Evolutionary conservation across 1,140 invertebrate species (phyloP).

Genomic region (Drosophila kikkawai): DNA sequence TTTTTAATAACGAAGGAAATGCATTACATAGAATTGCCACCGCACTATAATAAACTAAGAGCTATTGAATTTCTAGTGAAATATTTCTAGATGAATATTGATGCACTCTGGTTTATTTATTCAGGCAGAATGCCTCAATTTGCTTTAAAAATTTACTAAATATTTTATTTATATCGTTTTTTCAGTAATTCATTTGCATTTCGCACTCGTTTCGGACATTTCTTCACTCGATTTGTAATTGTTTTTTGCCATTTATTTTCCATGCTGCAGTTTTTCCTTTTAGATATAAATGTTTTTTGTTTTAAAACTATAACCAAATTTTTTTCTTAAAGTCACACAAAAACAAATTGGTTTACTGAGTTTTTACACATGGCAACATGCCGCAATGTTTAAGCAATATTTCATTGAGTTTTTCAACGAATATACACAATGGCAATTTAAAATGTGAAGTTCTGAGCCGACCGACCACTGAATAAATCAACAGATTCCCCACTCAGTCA

Average conservation of each 20-base stretch:
- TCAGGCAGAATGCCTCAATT: background rate
- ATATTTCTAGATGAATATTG: background rate
- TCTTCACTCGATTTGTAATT: background rate
- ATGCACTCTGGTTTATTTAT: background rate
- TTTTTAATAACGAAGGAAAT: background rate
- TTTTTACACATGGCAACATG: background rate
- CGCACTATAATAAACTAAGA: background rate
- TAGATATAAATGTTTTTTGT: background rate
- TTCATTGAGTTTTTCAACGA: conserved; percentile 3
- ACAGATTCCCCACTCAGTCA: conserved; percentile 3
- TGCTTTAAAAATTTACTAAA: background rate
- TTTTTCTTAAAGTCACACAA: background rate
- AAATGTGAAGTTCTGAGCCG: background rate
- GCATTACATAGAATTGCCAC: no score
- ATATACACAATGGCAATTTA: conserved; percentile 1
- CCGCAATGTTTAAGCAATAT: conserved; percentile 2
- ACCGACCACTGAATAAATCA: conserved; percentile 14
- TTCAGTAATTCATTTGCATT: conserved; percentile 14
- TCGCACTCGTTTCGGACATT: conserved; percentile 12
- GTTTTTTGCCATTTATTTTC: background rate
- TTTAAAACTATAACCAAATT: background rate
- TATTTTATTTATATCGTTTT: background rate
- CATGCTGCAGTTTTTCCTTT: background rate
- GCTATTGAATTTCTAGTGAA: background rate
- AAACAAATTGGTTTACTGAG: conserved; percentile 1